Percentiles rank a stretch among this genome's conserved stretches.
phyloP scores from a whole-genome alignment of 1,140 invertebrate species.

The Camponotus pennsylvanicus region DNA sequence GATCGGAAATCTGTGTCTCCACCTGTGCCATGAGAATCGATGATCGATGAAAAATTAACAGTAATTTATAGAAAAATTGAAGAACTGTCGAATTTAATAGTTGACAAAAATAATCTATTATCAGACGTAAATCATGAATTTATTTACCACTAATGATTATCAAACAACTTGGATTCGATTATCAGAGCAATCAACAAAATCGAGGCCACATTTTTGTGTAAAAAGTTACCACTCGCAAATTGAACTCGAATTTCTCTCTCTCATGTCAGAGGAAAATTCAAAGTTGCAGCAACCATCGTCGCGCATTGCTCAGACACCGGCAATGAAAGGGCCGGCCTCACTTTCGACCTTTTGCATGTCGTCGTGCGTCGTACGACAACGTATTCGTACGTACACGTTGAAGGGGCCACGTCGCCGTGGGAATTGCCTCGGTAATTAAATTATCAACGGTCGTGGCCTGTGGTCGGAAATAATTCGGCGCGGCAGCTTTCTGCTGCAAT shows the following conservation, averaged over 20 bases:
- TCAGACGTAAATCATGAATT: not conserved
- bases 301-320: not conserved
- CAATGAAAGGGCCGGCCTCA: not conserved
- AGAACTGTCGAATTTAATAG: constrained; percentile 12
- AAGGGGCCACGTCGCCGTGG: constrained; percentile 66
- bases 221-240: not conserved
- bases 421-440: constrained; percentile 82
- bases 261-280: not conserved
- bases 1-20: not conserved
- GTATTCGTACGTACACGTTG: constrained; percentile 45
- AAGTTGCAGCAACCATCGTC: constrained; percentile 40
- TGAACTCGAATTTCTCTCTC: not conserved
- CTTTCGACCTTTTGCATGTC: constrained; percentile 41
- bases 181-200: not conserved
- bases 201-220: not conserved
- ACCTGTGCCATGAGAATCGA: constrained; percentile 6
- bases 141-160: constrained; percentile 2
- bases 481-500: constrained; percentile 81
- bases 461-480: constrained; percentile 84
- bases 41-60: constrained; percentile 42
- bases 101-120: not conserved
- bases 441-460: constrained; percentile 81
- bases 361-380: constrained; percentile 11
- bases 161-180: not conserved
- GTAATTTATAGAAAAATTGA: constrained; percentile 8